Conservation (phyloP, 2,888 invertebrate species). For the Parapristionchus giblindavisi region DNA sequence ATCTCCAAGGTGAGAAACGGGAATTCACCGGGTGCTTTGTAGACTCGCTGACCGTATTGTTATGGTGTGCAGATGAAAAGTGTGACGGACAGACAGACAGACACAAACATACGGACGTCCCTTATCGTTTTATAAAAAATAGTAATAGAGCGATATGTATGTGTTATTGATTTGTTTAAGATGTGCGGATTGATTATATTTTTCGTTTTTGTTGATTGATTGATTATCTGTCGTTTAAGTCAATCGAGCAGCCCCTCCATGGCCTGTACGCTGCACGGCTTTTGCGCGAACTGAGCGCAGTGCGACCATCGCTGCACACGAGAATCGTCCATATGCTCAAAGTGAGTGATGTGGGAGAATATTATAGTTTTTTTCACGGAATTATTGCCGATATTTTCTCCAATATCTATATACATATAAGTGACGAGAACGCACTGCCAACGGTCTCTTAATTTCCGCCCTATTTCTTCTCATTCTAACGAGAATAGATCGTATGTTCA, state of each 20-base stretch:
- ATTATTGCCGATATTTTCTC: neutral
- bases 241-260: constrained; percentile 52
- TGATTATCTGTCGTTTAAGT: constrained; percentile 44
- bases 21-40: neutral
- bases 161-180: too few species aligned
- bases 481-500: neutral
- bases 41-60: too few species aligned
- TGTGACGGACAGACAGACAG: too few species aligned
- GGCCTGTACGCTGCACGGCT: constrained; percentile 57
- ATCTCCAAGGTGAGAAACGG: constrained; percentile 46
- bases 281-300: constrained; percentile 53
- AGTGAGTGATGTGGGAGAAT: constrained; percentile 39
- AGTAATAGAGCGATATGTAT: too few species aligned
- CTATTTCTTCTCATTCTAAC: too few species aligned
- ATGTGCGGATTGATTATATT: too few species aligned
- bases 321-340: constrained; percentile 42
- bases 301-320: constrained; percentile 52
- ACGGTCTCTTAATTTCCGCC: neutral
- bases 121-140: neutral
- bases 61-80: too few species aligned
- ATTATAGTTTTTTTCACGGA: constrained; percentile 10
- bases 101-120: neutral
- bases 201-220: too few species aligned
- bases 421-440: neutral
- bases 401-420: neutral